phyloP scores from a whole-genome alignment of 2,797 vertebrate genomes.

The Eulemur rubriventer region DNA sequence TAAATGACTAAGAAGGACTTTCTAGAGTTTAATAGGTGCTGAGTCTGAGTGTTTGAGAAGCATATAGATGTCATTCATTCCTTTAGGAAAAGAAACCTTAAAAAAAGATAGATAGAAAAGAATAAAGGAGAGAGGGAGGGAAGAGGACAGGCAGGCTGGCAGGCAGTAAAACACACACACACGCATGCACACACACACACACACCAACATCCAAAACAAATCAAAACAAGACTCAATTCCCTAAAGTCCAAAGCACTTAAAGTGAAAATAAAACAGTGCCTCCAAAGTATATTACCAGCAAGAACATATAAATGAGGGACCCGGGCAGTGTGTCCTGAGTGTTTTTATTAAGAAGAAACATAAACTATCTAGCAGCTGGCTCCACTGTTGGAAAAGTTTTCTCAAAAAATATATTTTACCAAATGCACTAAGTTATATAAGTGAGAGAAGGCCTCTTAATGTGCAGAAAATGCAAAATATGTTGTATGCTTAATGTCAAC shows the following conservation, averaged over 20 bases:
- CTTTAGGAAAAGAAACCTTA: neutral
- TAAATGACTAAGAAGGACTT: conserved; percentile 11
- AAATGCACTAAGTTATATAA: conserved; percentile 16
- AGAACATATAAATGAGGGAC: neutral
- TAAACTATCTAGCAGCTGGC: conserved; percentile 26
- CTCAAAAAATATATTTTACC: conserved; percentile 47
- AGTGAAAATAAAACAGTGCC: neutral
- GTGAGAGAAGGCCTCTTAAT: neutral
- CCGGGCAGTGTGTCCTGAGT: neutral
- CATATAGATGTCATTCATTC: neutral
- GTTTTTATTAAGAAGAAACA: conserved; percentile 44
- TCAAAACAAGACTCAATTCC: conserved; percentile 5
- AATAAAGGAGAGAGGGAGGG: neutral
- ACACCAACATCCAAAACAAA: neutral
- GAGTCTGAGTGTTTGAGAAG: neutral
- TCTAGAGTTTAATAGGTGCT: neutral
- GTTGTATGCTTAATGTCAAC: conserved; percentile 15
- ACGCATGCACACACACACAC: neutral
- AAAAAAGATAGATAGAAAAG: neutral
- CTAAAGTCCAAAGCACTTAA: conserved; percentile 41
- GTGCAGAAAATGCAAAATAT: conserved; percentile 23
- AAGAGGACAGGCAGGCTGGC: neutral
- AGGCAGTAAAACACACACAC: neutral
- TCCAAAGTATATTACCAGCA: conserved; percentile 4
- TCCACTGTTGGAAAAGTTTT: conserved; percentile 13